Base-by-base conservation (phyloP, 2,113 vertebrate genomes). In the Gambusia holbrooki region DNA sequence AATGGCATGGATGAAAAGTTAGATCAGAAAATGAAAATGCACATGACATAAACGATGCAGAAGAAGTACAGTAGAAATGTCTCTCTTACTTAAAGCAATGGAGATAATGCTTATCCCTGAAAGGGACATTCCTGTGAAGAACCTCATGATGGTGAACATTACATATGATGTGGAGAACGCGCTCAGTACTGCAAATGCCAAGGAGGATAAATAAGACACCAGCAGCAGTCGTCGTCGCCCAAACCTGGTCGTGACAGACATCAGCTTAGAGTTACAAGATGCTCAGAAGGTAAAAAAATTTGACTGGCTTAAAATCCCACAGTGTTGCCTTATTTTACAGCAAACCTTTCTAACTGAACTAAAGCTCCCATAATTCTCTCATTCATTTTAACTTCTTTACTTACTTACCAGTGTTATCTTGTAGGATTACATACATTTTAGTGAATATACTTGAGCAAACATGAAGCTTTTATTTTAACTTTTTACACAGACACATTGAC, bases 31-130 rank as follows among this genome's bases (percentile, higher is more conserved):
- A 8, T 61, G 13, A 72, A 22, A 40, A 66, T 30, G 11, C 37
- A 40, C 37, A 2, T 40, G 28, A 35, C 3, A 30, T 19, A 62
- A 32, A 67, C 5, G n/a, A 29, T 1, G 42, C 28, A 22, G 62
- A 54, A 30, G 4, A 22, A 19, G 25, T 25, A 25, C 32, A 32
- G 40, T 15, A 45, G 40, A 28, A 27, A 62, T 9, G 67, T 25
- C 15, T 3, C 32, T 62, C 93, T 87, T 81, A 95, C 94, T 93
- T 45, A 95, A 81, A 73, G 90, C 92, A 63, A 89, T 51, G 9
- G 88, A 80, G 54, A 95, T 92, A 15, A 94, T 93, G 62, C 81
- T 92, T 71, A 95, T 93, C 68, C 93, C 95, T 25, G 93, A 70
- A 0, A 94, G 81, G 12, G 88, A 80, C 73, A 94, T 82, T 79